Percentiles rank a stretch among this genome's conserved stretches.
phyloP scores from a whole-genome alignment of 2,113 vertebrate genomes.

The Cyanoramphus novaezelandiae region DNA sequence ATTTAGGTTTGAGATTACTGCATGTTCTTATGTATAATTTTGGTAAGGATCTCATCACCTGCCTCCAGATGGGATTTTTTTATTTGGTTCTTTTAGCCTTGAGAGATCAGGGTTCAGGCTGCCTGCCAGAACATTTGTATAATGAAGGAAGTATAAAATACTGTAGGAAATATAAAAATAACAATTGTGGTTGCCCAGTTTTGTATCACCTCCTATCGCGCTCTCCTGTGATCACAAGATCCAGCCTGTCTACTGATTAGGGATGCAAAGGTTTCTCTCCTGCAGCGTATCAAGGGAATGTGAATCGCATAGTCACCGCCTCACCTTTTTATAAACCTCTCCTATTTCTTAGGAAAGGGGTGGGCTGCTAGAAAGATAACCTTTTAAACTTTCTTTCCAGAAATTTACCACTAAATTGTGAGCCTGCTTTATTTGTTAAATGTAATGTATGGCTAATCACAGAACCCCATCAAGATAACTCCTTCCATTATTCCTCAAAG shows the following conservation, averaged over 20 bases:
- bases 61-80: neutral
- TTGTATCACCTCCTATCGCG: neutral
- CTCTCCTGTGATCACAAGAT: neutral
- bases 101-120: neutral
- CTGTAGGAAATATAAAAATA: neutral
- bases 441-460: neutral
- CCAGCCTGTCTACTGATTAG: accelerated
- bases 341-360: neutral
- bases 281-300: neutral
- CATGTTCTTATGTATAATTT: neutral
- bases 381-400: neutral
- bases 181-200: neutral
- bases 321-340: neutral
- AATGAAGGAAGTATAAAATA: neutral
- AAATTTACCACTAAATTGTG: neutral
- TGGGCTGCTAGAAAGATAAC: neutral
- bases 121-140: neutral
- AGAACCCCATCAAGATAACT: neutral
- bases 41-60: neutral
- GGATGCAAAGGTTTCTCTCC: neutral
- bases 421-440: neutral
- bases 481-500: neutral
- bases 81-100: neutral
- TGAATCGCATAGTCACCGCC: neutral
- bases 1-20: neutral